Evolutionary conservation across 2,888 invertebrate species (phyloP), one percentile per base, ranked within the genome.

Genomic region (Ichneumoninae sp.): DNA sequence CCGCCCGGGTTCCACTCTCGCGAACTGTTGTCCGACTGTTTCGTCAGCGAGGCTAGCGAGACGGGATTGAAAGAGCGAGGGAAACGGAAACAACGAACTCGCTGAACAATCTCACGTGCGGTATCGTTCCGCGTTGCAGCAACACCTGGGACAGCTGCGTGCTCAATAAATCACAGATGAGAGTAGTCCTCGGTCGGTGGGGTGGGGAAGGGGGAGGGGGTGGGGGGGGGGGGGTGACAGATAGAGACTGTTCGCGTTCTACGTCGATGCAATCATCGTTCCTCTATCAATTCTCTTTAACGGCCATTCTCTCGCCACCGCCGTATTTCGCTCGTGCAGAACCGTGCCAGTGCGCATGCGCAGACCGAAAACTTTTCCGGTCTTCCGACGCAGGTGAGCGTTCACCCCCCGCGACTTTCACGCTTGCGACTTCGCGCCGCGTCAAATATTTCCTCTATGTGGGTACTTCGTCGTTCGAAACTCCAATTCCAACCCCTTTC

Each of bases 151-250:
- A 22, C 47, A 63, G 52, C 19, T 10, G 50, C 47, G 26, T 79
- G 71, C 54, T 73, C 13, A 50, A 80, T 80, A 80, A 73, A 80
- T 80, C 80, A 80, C 36, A 26, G 30, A n/a, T 63, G 69, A 33
- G 50, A 74, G 33, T 63, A 26, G 50, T 63, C 3, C 65, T 40
- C 40, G 40, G 3, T 40, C 40, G 40, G 10, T 0, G 10, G 10
- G 10, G 10, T 0, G 40, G 40, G 13, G n/a, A 36, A n/a, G 7
- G n/a, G 16, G 8, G 73, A 16, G n/a, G 65, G 16, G 1, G 10
- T 8, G 13, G 8, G 73, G 26, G 13, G 26, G 19, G 16, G 22
- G 3, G 22, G 57, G 26, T 1, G 10, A 8, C n/a, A 63, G 30
- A 63, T 7, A 63, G 30, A n/a, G 30, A 36, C 70, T 52, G 47